phyloP scores from a whole-genome alignment of 2,113 vertebrate species.

The Siniperca knerii region DNA sequence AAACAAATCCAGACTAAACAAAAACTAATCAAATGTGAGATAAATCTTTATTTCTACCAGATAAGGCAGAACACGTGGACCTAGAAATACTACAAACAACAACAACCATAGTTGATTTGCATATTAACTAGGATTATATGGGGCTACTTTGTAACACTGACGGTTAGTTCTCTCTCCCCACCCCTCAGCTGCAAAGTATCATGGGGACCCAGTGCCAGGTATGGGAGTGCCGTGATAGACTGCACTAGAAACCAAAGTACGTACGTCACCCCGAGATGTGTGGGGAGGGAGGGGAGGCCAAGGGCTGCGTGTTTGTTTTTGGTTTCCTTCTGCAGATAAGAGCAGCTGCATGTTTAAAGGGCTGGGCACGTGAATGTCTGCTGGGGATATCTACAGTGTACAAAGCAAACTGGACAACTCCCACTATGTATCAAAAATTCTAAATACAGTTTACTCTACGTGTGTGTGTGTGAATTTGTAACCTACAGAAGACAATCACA shows the following conservation, averaged over 20 bases:
- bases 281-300: conserved; percentile 16
- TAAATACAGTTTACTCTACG: conserved; percentile 12
- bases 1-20: neutral
- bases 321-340: conserved; percentile 69
- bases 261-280: conserved; percentile 30
- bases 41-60: neutral
- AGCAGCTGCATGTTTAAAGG: conserved; percentile 65
- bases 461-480: neutral
- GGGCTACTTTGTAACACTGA: neutral
- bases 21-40: neutral
- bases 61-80: neutral
- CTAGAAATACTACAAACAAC: neutral
- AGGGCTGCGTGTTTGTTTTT: conserved; percentile 60
- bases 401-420: conserved; percentile 58
- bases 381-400: conserved; percentile 47
- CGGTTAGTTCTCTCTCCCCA: neutral
- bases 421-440: conserved; percentile 41
- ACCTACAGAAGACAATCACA: too few relatives aligned
- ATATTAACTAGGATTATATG: neutral
- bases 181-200: neutral
- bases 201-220: conserved; percentile 24
- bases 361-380: conserved; percentile 47
- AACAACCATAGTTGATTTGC: neutral
- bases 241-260: conserved; percentile 45
- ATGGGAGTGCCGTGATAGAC: conserved; percentile 35